These are phyloP conservation scores for Alfaro cultratus DNA, from an alignment of 2,797 vertebrate genomes.

Conservation along the genomic window DNA sequence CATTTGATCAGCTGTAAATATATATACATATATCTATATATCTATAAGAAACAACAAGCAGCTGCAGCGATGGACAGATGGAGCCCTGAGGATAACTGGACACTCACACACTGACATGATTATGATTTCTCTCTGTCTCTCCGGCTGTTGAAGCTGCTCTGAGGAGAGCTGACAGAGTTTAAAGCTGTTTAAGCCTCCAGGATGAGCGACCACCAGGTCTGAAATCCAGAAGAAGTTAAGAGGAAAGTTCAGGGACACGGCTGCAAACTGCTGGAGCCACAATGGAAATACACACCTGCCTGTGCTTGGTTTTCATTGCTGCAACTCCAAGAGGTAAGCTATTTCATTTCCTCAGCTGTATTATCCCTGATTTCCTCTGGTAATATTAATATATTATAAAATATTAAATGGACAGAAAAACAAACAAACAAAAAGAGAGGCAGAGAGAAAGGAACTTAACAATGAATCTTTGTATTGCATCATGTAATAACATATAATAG, in stretches of 20 bases:
- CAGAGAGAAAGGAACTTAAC: background rate
- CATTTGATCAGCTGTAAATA: conserved; percentile 14
- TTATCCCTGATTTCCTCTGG: background rate
- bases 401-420: background rate
- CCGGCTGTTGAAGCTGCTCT: conserved; percentile 31
- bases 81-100: conserved; percentile 18
- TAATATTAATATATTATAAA: too few relatives aligned
- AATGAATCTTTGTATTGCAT: background rate
- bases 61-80: conserved; percentile 37
- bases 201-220: conserved; percentile 26
- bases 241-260: conserved; percentile 29
- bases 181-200: conserved; percentile 1
- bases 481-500: background rate
- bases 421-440: background rate
- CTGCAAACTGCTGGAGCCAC: conserved; percentile 12
- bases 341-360: background rate
- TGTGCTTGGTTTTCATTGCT: conserved; percentile 65
- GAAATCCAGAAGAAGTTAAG: conserved; percentile 46
- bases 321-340: conserved; percentile 67
- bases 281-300: conserved; percentile 70
- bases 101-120: conserved; percentile 28
- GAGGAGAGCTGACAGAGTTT: conserved; percentile 14
- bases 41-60: background rate
- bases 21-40: background rate
- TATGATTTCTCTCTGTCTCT: conserved; percentile 34